Base-by-base conservation (phyloP, 2,113 vertebrate species). In the Melanerpes aurifrons region DNA sequence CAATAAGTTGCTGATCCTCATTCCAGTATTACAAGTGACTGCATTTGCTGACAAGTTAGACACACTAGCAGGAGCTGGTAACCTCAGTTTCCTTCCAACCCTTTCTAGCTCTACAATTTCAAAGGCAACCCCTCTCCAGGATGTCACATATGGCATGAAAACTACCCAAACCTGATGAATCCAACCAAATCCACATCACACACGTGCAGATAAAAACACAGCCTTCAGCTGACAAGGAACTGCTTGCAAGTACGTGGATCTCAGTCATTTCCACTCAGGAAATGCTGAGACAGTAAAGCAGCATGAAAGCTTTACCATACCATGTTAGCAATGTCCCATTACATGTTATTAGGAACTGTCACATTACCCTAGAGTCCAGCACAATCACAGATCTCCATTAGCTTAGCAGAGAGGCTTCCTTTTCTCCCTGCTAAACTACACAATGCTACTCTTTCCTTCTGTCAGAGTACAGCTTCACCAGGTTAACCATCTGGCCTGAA, bases 401-500 rank as follows among this genome's bases (percentile, higher is more conserved):
- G 76, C 76, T 82, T 86, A 88, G 59, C 48, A 35, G 58, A 94
- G 66, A 35, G 73, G 35, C 63, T 96, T 96, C 93, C 90, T 94
- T 84, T 72, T 93, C 69, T 90, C 40, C 45, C 76, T 87, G 70
- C 87, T 91, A 82, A 96, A 84, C 70, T 82, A 94, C 82, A 91
- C 73, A 95, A 72, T 73, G 58, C 50, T 70, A 76, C 76, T 81
- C 82, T 86, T 92, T 93, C 56, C 87, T 90, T 88, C 90, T 90
- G 90, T 84, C 82, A 61, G 93, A 84, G 62, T 81, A 86, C 2
- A 2, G 70, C 82, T 95, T 85, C 91, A 95, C 95, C 74, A 96
- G 90, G 93, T 91, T 70, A 87, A 93, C 96, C 59, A 95, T 91
- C 79, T 96, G 95, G 86, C 72, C 90, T 93, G 66, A 83, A 82